Base-by-base conservation (phyloP, 92 coral and sea anemone genomes). In the Paragorgia papillata region DNA sequence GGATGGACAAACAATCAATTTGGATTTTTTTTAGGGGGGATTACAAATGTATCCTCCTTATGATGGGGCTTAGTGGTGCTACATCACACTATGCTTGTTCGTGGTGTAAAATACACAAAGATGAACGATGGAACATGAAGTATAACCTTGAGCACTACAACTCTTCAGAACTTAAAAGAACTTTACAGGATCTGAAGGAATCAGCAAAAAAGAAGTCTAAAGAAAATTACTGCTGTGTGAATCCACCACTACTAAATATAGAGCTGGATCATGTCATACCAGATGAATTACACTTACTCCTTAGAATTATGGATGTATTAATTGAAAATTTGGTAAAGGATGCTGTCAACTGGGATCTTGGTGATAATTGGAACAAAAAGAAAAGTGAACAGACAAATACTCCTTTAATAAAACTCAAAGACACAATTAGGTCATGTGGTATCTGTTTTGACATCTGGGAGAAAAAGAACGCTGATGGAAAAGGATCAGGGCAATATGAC, bases 111-210 rank as follows among this genome's bases (percentile, higher is more conserved):
- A n/a, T n/a, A n/a, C n/a, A n/a, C n/a, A n/a, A n/a, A n/a, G n/a
- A n/a, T n/a, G n/a, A n/a, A n/a, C n/a, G n/a, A 21, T 86, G 83
- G 80, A 71, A 75, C 33, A 86, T 55, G 76, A 0, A 2, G 34
- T 30, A 49, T 49, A 8, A 49, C 21, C 59, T 69, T 18, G 9
- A 69, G 18, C 25, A 69, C 44, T 69, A 26, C 46, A 69, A 40
- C 26, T 49, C 62, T n/a, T n/a, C 57, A 49, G 76, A 27, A 49
- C 37, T 12, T 27, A 40, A 29, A 22, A 51, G 28, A 37, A 30
- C 7, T 30, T 26, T 2, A 69, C 7, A 18, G 19, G 49, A n/a
- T n/a, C n/a, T n/a, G n/a, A n/a, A n/a, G n/a, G n/a, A n/a, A 31
- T 46, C 24, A 31, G 26, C 43, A 69, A 57, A 56, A 9, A 49